Conservation (phyloP, 2,888 invertebrate genomes). For the Pherbina coryleti region DNA sequence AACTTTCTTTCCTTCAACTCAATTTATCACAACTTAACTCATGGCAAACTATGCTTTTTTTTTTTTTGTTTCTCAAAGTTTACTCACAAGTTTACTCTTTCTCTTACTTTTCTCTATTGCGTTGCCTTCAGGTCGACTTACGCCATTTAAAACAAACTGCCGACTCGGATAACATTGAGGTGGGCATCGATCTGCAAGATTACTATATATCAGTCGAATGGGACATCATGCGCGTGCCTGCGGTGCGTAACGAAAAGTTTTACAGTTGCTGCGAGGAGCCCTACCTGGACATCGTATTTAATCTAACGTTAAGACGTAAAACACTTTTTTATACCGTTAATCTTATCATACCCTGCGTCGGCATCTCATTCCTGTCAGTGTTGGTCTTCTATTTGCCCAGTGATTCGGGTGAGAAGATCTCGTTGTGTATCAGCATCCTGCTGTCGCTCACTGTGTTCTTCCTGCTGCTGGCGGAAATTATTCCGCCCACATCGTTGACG, state of each 20-base stretch:
- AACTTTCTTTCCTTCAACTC: not conserved
- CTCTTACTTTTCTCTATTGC: not conserved
- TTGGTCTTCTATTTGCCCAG: slow-evolving; percentile 98
- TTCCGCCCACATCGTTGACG: slow-evolving; percentile 93
- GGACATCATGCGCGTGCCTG: slow-evolving; percentile 96
- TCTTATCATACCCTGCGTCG: slow-evolving; percentile 96
- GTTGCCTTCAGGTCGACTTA: slow-evolving; percentile 85
- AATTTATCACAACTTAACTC: not conserved
- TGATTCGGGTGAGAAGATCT: slow-evolving; percentile 97
- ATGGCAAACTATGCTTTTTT: not conserved
- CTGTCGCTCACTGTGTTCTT: slow-evolving; percentile 95
- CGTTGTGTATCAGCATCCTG: slow-evolving; percentile 93
- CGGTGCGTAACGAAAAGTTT: slow-evolving; percentile 89
- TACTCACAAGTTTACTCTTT: not conserved
- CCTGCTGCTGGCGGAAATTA: slow-evolving; percentile 92
- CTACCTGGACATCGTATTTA: slow-evolving; percentile 97
- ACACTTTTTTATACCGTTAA: slow-evolving; percentile 98
- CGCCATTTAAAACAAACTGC: slow-evolving; percentile 89
- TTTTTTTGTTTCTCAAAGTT: not conserved
- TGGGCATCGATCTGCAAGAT: slow-evolving; percentile 93
- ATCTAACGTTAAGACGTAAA: slow-evolving; percentile 93
- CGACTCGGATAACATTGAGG: slow-evolving; percentile 88
- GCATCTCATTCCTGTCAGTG: slow-evolving; percentile 96
- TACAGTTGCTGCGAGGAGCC: slow-evolving; percentile 98
- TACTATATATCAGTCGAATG: slow-evolving; percentile 98